phyloP scores from a whole-genome alignment of 2,888 invertebrate species.

The Lacanobia wlatinum region DNA sequence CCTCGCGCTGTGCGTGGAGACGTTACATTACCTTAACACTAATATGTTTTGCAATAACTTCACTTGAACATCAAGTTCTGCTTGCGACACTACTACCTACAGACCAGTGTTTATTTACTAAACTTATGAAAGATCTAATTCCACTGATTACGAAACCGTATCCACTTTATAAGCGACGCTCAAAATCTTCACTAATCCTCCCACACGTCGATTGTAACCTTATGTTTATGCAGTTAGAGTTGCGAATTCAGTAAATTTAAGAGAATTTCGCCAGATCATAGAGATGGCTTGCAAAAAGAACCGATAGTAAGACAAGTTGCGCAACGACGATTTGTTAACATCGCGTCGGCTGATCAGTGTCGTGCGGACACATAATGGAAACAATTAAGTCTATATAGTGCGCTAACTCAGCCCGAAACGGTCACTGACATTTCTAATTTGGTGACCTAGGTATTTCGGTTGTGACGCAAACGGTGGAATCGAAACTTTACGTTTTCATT shows the following conservation, averaged over 20 bases:
- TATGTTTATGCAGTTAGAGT: constrained; percentile 29
- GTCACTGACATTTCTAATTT: not conserved
- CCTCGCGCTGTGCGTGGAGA: not conserved
- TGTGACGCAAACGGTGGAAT: not conserved
- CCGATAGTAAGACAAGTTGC: constrained; percentile 52
- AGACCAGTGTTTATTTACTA: constrained; percentile 30
- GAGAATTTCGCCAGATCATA: constrained; percentile 39
- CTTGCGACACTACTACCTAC: constrained; percentile 33
- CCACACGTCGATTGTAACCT: constrained; percentile 26
- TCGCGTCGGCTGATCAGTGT: constrained; percentile 29
- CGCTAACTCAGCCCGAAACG: not conserved
- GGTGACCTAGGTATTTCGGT: not conserved
- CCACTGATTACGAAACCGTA: constrained; percentile 55
- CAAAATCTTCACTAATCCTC: constrained; percentile 26
- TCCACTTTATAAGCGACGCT: constrained; percentile 38
- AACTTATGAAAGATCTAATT: constrained; percentile 61
- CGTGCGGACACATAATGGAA: not conserved
- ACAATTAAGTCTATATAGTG: not conserved
- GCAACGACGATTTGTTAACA: constrained; percentile 48
- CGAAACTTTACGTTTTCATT: not conserved
- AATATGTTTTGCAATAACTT: constrained; percentile 17
- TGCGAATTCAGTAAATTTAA: constrained; percentile 29
- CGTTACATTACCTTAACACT: not conserved
- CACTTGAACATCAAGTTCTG: constrained; percentile 8
- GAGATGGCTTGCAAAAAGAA: constrained; percentile 62